Conservation (phyloP, 2,888 invertebrate genomes). For the Limnephilus auricula region DNA sequence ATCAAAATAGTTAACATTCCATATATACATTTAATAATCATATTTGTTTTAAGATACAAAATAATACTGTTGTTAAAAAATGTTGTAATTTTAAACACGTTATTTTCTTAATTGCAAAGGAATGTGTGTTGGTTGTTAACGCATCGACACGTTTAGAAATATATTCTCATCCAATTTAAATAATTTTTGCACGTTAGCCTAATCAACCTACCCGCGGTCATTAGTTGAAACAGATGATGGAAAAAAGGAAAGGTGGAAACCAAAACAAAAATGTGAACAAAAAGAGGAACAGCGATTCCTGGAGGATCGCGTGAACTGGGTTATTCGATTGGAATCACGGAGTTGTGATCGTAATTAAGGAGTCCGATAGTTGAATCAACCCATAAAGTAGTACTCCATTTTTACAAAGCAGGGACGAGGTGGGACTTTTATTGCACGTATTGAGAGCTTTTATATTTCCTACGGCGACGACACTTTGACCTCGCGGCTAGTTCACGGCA, state of each 20-base stretch:
- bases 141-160: neutral
- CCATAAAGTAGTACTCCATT: neutral
- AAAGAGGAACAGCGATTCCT: constrained; percentile 1
- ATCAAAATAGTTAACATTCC: neutral
- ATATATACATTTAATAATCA: neutral
- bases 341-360: neutral
- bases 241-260: neutral
- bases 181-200: constrained; percentile 2
- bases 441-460: too few species aligned
- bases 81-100: neutral
- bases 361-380: neutral
- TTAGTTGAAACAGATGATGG: constrained; percentile 18
- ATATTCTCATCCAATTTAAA: neutral
- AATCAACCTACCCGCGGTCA: constrained; percentile 26
- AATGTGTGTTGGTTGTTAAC: neutral
- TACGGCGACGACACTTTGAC: too few species aligned
- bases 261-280: neutral
- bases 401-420: neutral
- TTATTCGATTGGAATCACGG: constrained; percentile 9
- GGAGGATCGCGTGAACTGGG: constrained; percentile 14
- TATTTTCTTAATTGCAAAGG: neutral
- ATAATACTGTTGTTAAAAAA: neutral
- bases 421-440: neutral
- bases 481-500: too few species aligned
- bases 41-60: neutral